Conservation (phyloP, 2,888 invertebrate species). For the Catonia carolina region DNA sequence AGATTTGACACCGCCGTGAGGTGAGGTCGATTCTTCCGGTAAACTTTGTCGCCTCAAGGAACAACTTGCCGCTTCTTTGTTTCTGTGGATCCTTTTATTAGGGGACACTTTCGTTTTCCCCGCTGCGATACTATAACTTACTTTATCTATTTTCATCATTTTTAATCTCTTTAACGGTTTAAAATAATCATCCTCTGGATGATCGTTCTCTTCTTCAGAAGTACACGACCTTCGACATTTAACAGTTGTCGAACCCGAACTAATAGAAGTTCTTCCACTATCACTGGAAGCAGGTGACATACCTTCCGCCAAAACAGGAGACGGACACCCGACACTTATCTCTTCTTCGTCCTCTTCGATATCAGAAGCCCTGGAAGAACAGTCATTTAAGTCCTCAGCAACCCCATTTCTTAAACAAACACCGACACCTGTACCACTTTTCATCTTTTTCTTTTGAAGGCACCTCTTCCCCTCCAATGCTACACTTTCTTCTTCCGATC, state of each 20-base stretch:
- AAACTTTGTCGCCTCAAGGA: constrained; percentile 20
- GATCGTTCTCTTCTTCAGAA: constrained; percentile 25
- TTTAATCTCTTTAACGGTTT: constrained; percentile 72
- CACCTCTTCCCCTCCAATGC: constrained; percentile 14
- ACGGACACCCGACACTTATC: constrained; percentile 72
- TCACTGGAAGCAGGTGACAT: constrained; percentile 32
- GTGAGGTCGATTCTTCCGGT: constrained; percentile 22
- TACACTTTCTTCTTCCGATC: constrained; percentile 20
- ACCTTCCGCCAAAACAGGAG: constrained; percentile 45
- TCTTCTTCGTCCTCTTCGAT: constrained; percentile 55
- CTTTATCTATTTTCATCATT: constrained; percentile 53
- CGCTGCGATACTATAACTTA: constrained; percentile 35
- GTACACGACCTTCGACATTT: constrained; percentile 22
- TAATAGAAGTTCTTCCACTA: constrained; percentile 26
- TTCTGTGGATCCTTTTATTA: constrained; percentile 36
- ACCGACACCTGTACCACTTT: constrained; percentile 14
- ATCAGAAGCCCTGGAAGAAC: constrained; percentile 40
- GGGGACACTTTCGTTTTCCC: constrained; percentile 34
- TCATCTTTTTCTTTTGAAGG: constrained; percentile 21
- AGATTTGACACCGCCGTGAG: constrained; percentile 70
- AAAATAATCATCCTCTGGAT: constrained; percentile 64
- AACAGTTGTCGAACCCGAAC: constrained; percentile 26
- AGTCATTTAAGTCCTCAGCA: constrained; percentile 13
- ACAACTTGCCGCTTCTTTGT: constrained; percentile 20
- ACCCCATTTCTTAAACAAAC: constrained; percentile 19